These are phyloP conservation scores for Camelus dromedarius DNA, from an alignment of 2,113 vertebrate genomes.

Conservation along the genomic window DNA sequence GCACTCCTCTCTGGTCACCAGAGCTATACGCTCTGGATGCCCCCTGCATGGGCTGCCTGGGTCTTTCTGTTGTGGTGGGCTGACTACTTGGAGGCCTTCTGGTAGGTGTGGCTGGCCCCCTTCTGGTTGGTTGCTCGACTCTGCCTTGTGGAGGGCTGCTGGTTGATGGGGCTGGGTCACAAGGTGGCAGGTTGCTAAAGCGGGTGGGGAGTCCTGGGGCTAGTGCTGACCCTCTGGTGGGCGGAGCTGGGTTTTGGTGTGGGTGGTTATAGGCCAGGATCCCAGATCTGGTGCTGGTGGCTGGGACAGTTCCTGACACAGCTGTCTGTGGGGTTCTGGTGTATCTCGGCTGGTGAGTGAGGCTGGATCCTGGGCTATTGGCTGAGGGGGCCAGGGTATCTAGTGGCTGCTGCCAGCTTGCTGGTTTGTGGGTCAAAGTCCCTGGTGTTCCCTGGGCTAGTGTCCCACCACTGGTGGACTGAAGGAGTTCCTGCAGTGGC, in stretches of 20 bases:
- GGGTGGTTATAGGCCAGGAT: not conserved
- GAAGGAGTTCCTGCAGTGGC: not conserved
- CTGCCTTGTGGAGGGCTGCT: not conserved
- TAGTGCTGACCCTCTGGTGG: not conserved
- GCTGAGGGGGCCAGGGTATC: not conserved
- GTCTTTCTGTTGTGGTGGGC: not conserved
- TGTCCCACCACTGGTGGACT: not conserved
- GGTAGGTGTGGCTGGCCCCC: not conserved
- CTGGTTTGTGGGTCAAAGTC: not conserved
- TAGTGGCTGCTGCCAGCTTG: not conserved
- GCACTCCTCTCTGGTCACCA: not conserved
- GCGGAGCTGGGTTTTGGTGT: not conserved
- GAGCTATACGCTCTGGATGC: not conserved
- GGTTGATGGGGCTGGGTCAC: not conserved
- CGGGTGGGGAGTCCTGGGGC: not conserved
- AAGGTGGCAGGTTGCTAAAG: not conserved
- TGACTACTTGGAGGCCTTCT: not conserved
- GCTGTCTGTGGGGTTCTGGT: not conserved
- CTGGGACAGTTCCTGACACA: not conserved
- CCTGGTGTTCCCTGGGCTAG: not conserved
- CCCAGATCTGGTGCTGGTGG: not conserved
- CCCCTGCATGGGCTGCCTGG: not conserved
- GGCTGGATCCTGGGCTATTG: not conserved
- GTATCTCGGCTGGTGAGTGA: not conserved
- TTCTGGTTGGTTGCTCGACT: not conserved